Conservation (phyloP, 1,140 invertebrate species). For the Platyscapa corneri region DNA sequence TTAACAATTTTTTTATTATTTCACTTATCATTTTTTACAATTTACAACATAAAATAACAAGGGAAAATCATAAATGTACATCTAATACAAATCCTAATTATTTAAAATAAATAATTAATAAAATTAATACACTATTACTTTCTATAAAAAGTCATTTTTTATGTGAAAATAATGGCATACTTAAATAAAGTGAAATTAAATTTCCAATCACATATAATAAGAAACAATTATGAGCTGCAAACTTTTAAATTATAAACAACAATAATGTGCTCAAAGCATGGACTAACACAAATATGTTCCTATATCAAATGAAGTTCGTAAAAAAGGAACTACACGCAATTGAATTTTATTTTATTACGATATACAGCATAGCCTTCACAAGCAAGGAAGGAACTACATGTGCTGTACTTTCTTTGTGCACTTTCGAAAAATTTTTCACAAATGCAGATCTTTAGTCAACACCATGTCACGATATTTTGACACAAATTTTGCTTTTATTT, state of each 20-base stretch:
- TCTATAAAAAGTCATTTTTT: neutral
- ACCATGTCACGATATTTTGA: neutral
- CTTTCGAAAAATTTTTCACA: constrained; percentile 44
- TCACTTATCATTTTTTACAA: no score
- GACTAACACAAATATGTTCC: no score
- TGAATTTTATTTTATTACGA: constrained; percentile 40
- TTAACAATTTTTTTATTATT: no score
- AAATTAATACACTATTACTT: neutral
- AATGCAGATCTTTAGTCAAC: neutral
- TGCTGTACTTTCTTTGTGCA: constrained; percentile 29
- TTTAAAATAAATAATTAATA: neutral
- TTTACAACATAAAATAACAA: no score
- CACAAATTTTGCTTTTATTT: neutral
- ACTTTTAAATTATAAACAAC: neutral
- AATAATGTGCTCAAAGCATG: neutral
- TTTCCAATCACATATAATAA: neutral
- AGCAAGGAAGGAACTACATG: constrained; percentile 11
- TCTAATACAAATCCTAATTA: no score
- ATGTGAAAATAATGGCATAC: neutral
- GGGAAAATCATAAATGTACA: no score
- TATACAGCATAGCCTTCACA: neutral
- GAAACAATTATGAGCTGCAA: neutral
- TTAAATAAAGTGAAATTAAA: neutral
- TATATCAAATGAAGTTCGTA: no score
- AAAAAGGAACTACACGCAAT: neutral